These are phyloP conservation scores for Gerris lacustris DNA, from an alignment of 2,888 invertebrate species.

Conservation along the genomic window DNA sequence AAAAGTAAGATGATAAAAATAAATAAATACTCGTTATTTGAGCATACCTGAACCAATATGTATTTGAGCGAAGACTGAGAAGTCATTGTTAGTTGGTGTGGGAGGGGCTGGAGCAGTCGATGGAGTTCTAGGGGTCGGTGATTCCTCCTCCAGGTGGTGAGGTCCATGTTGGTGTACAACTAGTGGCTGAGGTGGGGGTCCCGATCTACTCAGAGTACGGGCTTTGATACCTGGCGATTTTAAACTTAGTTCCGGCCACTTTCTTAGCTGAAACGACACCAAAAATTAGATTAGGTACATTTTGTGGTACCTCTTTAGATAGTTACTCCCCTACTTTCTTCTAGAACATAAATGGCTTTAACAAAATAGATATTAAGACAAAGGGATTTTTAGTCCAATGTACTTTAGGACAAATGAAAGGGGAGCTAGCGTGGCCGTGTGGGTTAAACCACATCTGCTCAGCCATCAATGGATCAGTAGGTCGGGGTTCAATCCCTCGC, in stretches of 20 bases:
- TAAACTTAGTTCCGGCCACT: conserved; percentile 71
- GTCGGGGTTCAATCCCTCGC: too few species aligned
- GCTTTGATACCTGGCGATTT: conserved; percentile 86
- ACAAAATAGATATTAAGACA: too few species aligned
- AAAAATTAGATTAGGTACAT: neutral
- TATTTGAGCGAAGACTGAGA: conserved; percentile 37
- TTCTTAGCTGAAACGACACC: conserved; percentile 49
- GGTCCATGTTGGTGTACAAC: conserved; percentile 39
- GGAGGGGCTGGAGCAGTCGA: conserved; percentile 38
- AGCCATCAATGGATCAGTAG: too few species aligned
- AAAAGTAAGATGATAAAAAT: too few species aligned
- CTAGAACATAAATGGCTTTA: too few species aligned
- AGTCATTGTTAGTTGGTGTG: conserved; percentile 27
- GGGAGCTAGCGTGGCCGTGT: too few species aligned
- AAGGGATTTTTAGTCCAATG: too few species aligned
- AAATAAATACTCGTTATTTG: too few species aligned
- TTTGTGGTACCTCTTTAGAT: too few species aligned
- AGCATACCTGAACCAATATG: conserved; percentile 20
- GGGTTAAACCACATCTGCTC: too few species aligned
- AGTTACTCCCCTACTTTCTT: too few species aligned
- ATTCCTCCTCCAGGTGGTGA: conserved; percentile 32
- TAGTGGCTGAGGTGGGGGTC: conserved; percentile 40
- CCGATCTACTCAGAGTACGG: conserved; percentile 40
- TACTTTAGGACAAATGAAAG: too few species aligned
- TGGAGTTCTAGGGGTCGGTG: conserved; percentile 33